These are phyloP conservation scores for Nomada ruficornis DNA, from an alignment of 2,888 invertebrate species.

Conservation along the genomic window DNA sequence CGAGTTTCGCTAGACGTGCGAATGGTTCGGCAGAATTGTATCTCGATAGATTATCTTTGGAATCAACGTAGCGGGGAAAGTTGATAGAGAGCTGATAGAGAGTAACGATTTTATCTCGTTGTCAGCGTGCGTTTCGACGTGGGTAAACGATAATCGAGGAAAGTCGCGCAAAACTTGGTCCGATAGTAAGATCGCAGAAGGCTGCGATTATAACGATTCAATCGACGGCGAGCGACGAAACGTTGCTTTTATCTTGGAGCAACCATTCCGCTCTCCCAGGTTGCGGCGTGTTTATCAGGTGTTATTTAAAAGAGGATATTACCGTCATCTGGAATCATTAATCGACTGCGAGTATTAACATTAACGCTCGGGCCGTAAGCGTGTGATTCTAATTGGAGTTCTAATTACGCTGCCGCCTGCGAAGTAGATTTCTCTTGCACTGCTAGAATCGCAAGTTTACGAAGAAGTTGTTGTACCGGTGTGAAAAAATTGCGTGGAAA, in stretches of 20 bases:
- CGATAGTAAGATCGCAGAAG: background rate
- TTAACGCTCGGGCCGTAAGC: background rate
- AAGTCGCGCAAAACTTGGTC: background rate
- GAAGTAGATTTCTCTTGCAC: background rate
- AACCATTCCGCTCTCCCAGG: constrained; percentile 14
- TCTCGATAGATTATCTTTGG: background rate
- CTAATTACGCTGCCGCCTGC: background rate
- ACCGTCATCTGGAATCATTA: constrained; percentile 46
- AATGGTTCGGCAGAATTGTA: background rate
- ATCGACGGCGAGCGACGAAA: constrained; percentile 22
- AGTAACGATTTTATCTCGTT: background rate
- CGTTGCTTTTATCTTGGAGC: constrained; percentile 12
- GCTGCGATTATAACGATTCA: constrained; percentile 12
- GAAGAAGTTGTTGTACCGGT: too few relatives aligned
- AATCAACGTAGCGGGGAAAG: background rate
- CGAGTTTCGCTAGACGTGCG: background rate
- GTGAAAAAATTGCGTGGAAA: too few relatives aligned
- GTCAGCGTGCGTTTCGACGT: background rate
- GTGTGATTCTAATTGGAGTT: constrained; percentile 26
- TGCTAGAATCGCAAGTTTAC: background rate
- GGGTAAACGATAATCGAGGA: constrained; percentile 23
- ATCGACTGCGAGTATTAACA: constrained; percentile 4
- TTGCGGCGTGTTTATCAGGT: constrained; percentile 40
- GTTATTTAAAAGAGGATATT: constrained; percentile 44
- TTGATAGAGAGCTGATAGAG: background rate